Evolutionary conservation across 2,113 vertebrate genomes (phyloP).

Genomic region (Montifringilla adamsi): DNA sequence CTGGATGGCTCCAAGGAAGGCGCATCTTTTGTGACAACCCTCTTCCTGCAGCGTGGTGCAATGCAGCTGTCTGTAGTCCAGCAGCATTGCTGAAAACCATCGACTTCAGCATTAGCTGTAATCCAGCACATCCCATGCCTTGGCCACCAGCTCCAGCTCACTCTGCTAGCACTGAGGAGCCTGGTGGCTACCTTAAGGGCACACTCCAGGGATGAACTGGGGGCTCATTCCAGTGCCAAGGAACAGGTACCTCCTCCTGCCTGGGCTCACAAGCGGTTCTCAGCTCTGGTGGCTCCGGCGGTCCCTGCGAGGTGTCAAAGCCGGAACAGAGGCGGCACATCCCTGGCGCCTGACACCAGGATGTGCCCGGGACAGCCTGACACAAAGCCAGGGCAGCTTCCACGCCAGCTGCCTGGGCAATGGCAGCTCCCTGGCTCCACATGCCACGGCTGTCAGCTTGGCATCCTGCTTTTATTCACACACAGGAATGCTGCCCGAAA

Average conservation of each 20-base stretch:
- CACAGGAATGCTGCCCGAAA: neutral
- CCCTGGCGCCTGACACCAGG: neutral
- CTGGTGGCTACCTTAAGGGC: neutral
- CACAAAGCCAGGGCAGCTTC: neutral
- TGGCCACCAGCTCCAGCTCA: neutral
- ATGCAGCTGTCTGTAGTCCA: neutral
- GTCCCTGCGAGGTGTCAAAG: neutral
- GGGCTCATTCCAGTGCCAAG: neutral
- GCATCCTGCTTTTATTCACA: neutral
- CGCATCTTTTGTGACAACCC: neutral
- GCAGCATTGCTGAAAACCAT: neutral
- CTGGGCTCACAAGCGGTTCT: neutral
- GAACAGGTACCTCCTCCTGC: neutral
- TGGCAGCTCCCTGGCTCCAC: neutral
- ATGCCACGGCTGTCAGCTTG: slow-evolving; percentile 12
- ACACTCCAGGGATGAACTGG: neutral
- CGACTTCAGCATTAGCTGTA: accelerated
- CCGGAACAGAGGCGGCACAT: neutral
- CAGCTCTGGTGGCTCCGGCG: neutral
- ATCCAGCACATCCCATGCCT: neutral
- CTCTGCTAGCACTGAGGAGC: accelerated
- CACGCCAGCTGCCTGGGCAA: neutral
- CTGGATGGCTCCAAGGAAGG: neutral
- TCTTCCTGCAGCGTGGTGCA: neutral
- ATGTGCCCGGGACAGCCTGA: neutral